Evolutionary conservation across 2,113 vertebrate species (phyloP), one percentile per base, ranked within the genome.

Genomic region (Solea senegalensis): DNA sequence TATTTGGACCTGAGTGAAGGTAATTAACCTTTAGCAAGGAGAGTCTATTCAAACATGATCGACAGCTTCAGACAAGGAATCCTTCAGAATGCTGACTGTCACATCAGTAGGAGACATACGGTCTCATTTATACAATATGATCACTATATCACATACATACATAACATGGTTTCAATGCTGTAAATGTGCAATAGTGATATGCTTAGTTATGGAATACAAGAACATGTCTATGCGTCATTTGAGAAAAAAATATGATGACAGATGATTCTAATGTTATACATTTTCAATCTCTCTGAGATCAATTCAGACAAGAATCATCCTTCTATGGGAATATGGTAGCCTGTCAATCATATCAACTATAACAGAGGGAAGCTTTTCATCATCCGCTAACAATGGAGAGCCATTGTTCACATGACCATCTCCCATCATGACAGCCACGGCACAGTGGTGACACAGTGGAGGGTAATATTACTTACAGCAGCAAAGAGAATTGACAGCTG

Each of bases 391-490:
- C 59, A 74, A 56, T 28, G 46, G 21, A 21, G 21, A 21, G 27
- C 14, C 56, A 54, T 43, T 71, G 21, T 21, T 21, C 21, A 21
- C 21, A 21, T 58, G 9, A 65, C 0, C 34, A 9, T 66, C 57
- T 15, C 65, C 55, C 39, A 63, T 8, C 48, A 51, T 45, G 54
- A 26, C 15, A 44, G 56, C 52, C 39, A 45, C 0, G 2, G 7
- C 21, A 10, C 13, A 46, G 7, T 6, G 46, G 52, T 40, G 21
- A 68, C 49, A 71, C 46, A 65, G 54, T 21, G 55, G 10, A 49
- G 27, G 15, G 14, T 14, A 49, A 28, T 49, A 69, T 81, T 43
- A n/a, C 26, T 73, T 74, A 65, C 55, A 74, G n/a, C 11, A 58
- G 0, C 48, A 70, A 3, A 34, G 4, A 12, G 2, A 65, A 27